A percentile compares a stretch with the other conserved stretches of the same genome.
Conservation (phyloP, 1,140 invertebrate genomes). For the Tetramorium alpestre region DNA sequence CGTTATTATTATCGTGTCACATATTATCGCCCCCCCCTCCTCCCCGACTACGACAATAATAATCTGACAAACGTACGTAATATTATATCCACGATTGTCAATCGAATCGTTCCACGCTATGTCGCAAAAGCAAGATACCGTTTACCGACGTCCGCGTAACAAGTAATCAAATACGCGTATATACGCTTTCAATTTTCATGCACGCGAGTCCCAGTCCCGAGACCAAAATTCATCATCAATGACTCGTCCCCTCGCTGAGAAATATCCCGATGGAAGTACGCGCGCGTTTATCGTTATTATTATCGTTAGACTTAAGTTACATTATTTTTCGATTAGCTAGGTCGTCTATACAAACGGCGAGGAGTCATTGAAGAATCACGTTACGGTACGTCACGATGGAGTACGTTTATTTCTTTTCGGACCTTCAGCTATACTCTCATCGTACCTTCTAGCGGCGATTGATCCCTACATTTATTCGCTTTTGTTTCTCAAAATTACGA, state of each 20-base stretch:
- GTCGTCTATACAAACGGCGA: conserved; percentile 67
- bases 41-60: conserved; percentile 28
- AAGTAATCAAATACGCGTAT: neutral
- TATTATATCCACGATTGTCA: conserved; percentile 64
- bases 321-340: conserved; percentile 61
- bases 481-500: conserved; percentile 29
- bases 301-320: conserved; percentile 70
- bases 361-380: conserved; percentile 43
- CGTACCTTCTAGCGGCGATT: too few relatives aligned
- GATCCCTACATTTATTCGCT: neutral
- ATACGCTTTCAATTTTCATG: conserved; percentile 1
- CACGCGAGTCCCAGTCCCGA: neutral
- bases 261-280: conserved; percentile 61
- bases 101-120: conserved; percentile 53
- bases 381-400: neutral
- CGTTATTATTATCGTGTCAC: neutral
- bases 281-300: conserved; percentile 53
- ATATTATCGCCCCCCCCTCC: too few relatives aligned
- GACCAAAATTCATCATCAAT: conserved; percentile 17
- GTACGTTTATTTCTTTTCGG: conserved; percentile 6
- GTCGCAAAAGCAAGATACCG: conserved; percentile 36
- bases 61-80: conserved; percentile 30
- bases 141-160: neutral
- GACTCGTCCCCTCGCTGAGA: conserved; percentile 31
- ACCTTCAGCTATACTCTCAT: neutral